Evolutionary conservation across 2,113 vertebrate species (phyloP).

Genomic region (Bungarus multicinctus): DNA sequence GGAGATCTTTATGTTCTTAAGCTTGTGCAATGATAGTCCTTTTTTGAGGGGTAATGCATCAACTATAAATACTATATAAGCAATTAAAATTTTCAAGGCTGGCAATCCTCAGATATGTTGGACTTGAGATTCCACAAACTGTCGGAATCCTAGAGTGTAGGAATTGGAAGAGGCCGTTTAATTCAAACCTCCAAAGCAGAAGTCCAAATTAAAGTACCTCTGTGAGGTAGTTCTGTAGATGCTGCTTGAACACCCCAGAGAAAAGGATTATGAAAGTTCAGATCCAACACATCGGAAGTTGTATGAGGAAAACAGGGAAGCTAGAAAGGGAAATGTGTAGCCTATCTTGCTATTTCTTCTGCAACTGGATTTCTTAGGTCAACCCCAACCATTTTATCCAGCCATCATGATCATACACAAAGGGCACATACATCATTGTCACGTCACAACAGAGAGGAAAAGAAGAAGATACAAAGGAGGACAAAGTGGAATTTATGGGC

Average conservation of each 20-base stretch:
- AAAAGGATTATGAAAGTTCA: background rate
- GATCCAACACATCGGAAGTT: background rate
- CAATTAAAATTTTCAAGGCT: background rate
- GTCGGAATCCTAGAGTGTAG: background rate
- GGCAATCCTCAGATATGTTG: background rate
- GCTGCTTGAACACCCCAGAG: background rate
- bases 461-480: constrained; percentile 35
- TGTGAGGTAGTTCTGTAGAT: background rate
- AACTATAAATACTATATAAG: background rate
- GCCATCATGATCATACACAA: background rate
- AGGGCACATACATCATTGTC: constrained; percentile 13
- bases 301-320: background rate
- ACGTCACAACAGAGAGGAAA: constrained; percentile 29
- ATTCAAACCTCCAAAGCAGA: background rate
- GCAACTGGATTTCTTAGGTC: background rate
- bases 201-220: background rate
- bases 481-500: constrained; percentile 41
- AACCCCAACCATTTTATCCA: background rate
- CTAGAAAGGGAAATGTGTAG: background rate
- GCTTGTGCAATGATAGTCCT: background rate
- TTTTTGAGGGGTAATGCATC: background rate
- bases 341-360: background rate
- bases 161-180: background rate
- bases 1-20: background rate
- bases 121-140: background rate